Percentiles rank a stretch among this genome's conserved stretches.
Evolutionary conservation across 1,140 invertebrate species (phyloP).

Genomic region (Trypoxylus dichotomus): DNA sequence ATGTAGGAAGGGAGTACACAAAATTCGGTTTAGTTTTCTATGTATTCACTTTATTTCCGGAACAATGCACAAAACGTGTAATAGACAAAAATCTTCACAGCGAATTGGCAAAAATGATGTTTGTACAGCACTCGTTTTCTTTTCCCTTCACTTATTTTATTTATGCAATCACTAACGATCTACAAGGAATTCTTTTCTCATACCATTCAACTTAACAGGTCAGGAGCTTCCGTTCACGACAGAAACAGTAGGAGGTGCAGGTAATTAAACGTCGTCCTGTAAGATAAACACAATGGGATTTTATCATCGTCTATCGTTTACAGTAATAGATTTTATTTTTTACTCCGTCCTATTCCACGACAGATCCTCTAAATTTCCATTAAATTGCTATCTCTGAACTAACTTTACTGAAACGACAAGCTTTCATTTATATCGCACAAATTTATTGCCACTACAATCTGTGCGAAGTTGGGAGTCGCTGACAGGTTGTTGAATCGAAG

Average conservation of each 20-base stretch:
- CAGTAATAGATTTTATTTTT: neutral
- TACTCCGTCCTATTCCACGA: neutral
- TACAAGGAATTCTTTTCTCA: neutral
- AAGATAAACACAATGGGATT: neutral
- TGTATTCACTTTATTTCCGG: neutral
- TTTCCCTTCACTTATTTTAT: neutral
- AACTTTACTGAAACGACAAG: neutral
- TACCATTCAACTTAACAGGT: neutral
- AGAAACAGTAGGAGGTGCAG: neutral
- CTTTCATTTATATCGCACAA: neutral
- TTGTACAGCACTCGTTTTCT: neutral
- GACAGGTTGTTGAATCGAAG: constrained; percentile 15
- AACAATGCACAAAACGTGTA: neutral
- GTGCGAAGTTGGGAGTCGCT: neutral
- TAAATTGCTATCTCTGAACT: neutral
- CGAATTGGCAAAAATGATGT: neutral
- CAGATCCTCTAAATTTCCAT: neutral
- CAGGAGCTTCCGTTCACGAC: neutral
- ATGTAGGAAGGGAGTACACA: neutral
- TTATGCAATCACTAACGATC: neutral
- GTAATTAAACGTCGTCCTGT: neutral
- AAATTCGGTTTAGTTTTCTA: neutral
- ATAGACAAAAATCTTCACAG: neutral
- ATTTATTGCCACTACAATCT: neutral
- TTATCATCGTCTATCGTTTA: neutral